Conservation (phyloP, 1,140 invertebrate species). For the Drosophila parvula region DNA sequence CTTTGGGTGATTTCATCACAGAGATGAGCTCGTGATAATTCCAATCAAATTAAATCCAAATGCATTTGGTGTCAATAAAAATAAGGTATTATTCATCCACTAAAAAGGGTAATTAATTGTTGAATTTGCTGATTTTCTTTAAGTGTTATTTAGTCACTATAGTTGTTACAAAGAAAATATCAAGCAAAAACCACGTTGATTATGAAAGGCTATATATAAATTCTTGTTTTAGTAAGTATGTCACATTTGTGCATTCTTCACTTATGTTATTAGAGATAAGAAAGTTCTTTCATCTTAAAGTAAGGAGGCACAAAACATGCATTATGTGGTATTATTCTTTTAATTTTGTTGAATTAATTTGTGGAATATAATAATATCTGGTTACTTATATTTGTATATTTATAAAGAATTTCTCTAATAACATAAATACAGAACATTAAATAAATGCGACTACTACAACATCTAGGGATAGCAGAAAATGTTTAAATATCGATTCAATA, state of each 20-base stretch:
- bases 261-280: no score
- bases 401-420: no score
- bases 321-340: no score
- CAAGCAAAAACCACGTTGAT: background rate
- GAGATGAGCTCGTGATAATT: conserved; percentile 8
- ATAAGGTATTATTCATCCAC: background rate
- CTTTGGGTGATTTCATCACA: conserved; percentile 10
- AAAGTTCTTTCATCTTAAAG: no score
- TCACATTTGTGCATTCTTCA: no score
- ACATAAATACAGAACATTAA: no score
- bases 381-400: background rate
- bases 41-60: background rate
- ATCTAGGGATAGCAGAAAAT: no score
- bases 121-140: background rate
- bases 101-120: background rate
- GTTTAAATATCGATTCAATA: no score
- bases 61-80: conserved; percentile 10
- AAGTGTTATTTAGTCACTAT: background rate
- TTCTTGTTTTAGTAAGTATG: background rate
- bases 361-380: no score
- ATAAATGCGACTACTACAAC: no score
- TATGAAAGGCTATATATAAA: background rate
- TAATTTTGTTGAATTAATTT: no score
- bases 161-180: background rate
- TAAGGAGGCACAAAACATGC: no score